Conservation (phyloP, 2,113 vertebrate genomes). For the Ictalurus furcatus region DNA sequence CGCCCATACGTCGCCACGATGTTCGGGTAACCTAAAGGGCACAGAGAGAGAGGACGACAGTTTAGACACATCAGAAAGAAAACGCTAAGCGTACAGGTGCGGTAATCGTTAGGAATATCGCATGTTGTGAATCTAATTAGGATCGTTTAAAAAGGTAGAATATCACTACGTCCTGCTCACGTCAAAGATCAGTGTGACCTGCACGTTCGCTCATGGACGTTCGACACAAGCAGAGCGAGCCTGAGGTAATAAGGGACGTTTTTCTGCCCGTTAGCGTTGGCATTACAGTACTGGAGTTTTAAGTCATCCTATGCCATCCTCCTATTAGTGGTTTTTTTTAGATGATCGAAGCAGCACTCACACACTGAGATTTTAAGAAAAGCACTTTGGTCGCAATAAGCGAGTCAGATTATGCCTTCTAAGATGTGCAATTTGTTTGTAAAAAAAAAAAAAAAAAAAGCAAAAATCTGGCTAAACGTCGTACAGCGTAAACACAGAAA, state of each 20-base stretch:
- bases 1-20: constrained; percentile 98
- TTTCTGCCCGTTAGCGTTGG: not conserved
- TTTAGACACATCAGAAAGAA: constrained; percentile 9
- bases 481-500: not conserved
- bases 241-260: not conserved
- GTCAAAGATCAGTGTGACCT: not conserved
- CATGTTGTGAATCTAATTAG: not conserved
- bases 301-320: not conserved
- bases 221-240: not conserved
- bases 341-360: not conserved
- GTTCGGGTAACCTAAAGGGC: constrained; percentile 92
- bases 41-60: constrained; percentile 37
- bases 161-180: not conserved
- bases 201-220: not conserved
- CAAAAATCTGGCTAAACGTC: not conserved
- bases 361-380: not conserved
- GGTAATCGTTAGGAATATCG: too few species aligned
- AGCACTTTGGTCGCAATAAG: not conserved
- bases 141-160: not conserved
- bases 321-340: not conserved
- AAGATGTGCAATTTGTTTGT: not conserved
- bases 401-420: not conserved
- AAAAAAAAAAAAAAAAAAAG: not conserved
- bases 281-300: not conserved
- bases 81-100: not conserved